phyloP scores from a whole-genome alignment of 2,888 invertebrate species.

The Leptogaster cylindrica region DNA sequence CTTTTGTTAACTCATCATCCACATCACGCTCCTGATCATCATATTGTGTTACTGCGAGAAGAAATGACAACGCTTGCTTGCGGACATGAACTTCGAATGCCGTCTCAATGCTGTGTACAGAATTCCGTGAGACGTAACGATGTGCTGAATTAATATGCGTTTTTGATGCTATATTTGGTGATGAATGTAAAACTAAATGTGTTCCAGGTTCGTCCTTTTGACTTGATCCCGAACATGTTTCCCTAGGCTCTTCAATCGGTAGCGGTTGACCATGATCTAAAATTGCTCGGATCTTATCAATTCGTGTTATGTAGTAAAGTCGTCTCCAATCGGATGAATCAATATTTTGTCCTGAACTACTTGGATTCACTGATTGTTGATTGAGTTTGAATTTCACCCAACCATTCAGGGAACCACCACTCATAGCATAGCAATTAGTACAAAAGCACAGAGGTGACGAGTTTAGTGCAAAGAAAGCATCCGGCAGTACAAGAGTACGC shows the following conservation, averaged over 20 bases:
- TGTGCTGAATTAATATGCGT: conserved; percentile 55
- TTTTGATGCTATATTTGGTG: conserved; percentile 57
- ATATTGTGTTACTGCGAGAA: conserved; percentile 29
- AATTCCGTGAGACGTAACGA: conserved; percentile 54
- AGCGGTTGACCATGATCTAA: conserved; percentile 61
- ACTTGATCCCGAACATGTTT: conserved; percentile 50
- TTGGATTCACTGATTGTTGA: conserved; percentile 58
- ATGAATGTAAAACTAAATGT: conserved; percentile 58
- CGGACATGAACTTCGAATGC: conserved; percentile 61
- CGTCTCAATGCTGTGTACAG: conserved; percentile 58
- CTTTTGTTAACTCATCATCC: conserved; percentile 28
- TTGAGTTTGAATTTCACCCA: conserved; percentile 62
- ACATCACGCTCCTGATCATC: conserved; percentile 38
- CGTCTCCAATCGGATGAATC: conserved; percentile 58
- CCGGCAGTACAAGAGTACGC: conserved; percentile 58
- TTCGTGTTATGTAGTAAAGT: conserved; percentile 60
- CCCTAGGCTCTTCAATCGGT: conserved; percentile 56
- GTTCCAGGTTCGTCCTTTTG: conserved; percentile 62
- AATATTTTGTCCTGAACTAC: conserved; percentile 50
- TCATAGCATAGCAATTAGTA: conserved; percentile 53
- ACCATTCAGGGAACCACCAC: conserved; percentile 52
- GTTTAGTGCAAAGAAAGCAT: conserved; percentile 57
- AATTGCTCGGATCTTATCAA: conserved; percentile 61
- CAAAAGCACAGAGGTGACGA: conserved; percentile 60
- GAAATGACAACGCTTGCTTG: conserved; percentile 57